Evolutionary conservation across 2,113 vertebrate genomes (phyloP), one percentile per base, ranked within the genome.

Genomic region (Rhagologus leucostigma): DNA sequence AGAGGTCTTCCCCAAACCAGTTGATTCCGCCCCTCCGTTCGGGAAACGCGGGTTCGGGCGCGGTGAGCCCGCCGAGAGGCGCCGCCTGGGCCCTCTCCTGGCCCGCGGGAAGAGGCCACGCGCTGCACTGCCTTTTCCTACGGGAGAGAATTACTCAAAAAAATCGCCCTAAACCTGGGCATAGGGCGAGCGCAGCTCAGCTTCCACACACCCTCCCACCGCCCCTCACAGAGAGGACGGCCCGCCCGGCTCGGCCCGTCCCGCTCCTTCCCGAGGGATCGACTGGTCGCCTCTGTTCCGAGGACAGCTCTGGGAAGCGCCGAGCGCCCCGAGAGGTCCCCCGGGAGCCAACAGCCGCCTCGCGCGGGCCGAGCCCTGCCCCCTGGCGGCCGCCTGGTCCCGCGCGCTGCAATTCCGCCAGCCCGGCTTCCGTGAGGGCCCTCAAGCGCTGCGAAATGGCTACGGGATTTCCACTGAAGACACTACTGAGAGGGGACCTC

Each of bases 321-420:
- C 8, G 12, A 27, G 89, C 63, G 53, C 52, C 73, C 73, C 33
- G 3, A 20, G 68, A 55, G 2, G 4, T 17, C 41, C 49, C 67
- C 6, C 3, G 3, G 19, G 3, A 2, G 11, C 27, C n/a, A 15
- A n/a, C 35, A 52, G 1, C 0, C 10, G 65, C 30, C 50, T 33
- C 7, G 2, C 0, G 46, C 37, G 2, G 6, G 50, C 30, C 32
- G 3, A 13, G 46, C 32, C 13, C 46, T 69, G 74, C 64, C 85
- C 65, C 14, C 75, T 71, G 85, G 56, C 65, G 75, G 75, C 47
- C 19, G 1, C 9, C 41, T 1, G 10, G 68, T 23, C n/a, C 10
- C 4, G 8, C 3, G 11, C 44, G 10, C 33, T 1, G 3, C 55
- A 1, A 7, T 1, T 0, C 7, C 13, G 0, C 3, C 27, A 6